Percentiles rank a stretch among this genome's conserved stretches.
phyloP scores from a whole-genome alignment of 2,888 invertebrate species.

The Mesoligia furuncula region DNA sequence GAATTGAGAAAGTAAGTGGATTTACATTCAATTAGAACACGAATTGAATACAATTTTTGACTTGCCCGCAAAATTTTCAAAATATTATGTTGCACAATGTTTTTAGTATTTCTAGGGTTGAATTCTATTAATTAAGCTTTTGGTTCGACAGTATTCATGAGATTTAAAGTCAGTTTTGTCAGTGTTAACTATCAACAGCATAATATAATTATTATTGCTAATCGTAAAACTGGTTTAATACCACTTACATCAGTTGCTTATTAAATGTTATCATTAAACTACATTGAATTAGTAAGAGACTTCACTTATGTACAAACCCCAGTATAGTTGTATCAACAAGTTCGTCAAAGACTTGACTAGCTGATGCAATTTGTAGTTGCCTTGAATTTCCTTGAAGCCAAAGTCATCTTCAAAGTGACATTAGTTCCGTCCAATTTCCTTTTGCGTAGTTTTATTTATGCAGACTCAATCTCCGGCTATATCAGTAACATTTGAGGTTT shows the following conservation, averaged over 20 bases:
- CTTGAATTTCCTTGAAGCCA: slow-evolving; percentile 10
- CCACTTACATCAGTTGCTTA: neutral
- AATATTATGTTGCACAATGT: neutral
- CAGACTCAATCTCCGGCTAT: neutral
- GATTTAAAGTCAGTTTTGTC: neutral
- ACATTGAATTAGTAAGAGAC: slow-evolving; percentile 12
- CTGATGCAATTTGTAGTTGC: slow-evolving; percentile 40
- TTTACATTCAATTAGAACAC: neutral
- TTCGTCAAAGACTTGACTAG: neutral
- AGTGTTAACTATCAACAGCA: neutral
- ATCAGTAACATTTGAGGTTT: neutral
- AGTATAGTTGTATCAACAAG: neutral
- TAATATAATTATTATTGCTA: neutral
- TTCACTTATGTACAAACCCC: neutral
- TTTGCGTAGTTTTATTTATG: slow-evolving; percentile 4
- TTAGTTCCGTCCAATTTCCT: slow-evolving; percentile 11
- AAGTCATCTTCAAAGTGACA: neutral
- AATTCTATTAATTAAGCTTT: neutral
- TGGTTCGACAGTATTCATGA: neutral
- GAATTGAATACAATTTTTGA: neutral
- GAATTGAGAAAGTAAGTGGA: too few species aligned
- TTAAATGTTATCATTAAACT: slow-evolving; percentile 24
- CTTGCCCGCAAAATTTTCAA: neutral
- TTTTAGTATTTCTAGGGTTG: neutral
- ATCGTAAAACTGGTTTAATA: slow-evolving; percentile 6